These are phyloP conservation scores for Lasioglossum pauxillum DNA, from an alignment of 2,888 invertebrate species.

Conservation along the genomic window DNA sequence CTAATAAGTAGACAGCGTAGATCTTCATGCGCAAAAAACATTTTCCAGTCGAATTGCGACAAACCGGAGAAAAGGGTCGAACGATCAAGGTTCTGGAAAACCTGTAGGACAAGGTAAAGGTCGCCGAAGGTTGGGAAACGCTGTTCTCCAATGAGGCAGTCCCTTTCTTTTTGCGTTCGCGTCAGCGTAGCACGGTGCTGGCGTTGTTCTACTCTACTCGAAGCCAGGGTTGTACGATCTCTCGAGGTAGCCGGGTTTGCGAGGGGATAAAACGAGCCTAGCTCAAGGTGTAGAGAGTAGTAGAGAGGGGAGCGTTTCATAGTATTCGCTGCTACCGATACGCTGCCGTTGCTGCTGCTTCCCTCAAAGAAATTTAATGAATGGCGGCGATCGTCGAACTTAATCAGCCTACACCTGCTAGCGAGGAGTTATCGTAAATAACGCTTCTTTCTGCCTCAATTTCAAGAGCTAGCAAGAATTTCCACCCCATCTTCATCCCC, in stretches of 20 bases:
- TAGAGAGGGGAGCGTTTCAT: slow-evolving; percentile 13
- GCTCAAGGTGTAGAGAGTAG: background rate
- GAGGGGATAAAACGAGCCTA: slow-evolving; percentile 40
- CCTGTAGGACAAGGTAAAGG: background rate
- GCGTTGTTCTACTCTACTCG: slow-evolving; percentile 56
- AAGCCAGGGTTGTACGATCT: slow-evolving; percentile 64
- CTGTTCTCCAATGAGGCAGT: slow-evolving; percentile 53
- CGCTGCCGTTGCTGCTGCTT: slow-evolving; percentile 65
- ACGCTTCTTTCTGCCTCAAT: slow-evolving; percentile 13
- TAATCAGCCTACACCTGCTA: slow-evolving; percentile 60
- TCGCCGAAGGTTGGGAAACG: slow-evolving; percentile 55
- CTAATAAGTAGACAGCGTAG: no score
- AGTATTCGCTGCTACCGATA: slow-evolving; percentile 66
- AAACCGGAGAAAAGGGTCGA: background rate
- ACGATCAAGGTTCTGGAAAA: background rate
- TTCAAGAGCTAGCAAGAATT: background rate
- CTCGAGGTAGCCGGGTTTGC: slow-evolving; percentile 47
- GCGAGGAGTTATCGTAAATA: slow-evolving; percentile 17
- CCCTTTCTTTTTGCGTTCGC: slow-evolving; percentile 59
- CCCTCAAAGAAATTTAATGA: slow-evolving; percentile 76
- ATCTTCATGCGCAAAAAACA: no score
- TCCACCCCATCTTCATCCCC: background rate
- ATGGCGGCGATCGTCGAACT: slow-evolving; percentile 74
- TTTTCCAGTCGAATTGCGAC: no score
- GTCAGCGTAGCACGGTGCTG: slow-evolving; percentile 72